Evolutionary conservation across 1,140 invertebrate genomes (phyloP).

Genomic region (Leptopilina boulardi): DNA sequence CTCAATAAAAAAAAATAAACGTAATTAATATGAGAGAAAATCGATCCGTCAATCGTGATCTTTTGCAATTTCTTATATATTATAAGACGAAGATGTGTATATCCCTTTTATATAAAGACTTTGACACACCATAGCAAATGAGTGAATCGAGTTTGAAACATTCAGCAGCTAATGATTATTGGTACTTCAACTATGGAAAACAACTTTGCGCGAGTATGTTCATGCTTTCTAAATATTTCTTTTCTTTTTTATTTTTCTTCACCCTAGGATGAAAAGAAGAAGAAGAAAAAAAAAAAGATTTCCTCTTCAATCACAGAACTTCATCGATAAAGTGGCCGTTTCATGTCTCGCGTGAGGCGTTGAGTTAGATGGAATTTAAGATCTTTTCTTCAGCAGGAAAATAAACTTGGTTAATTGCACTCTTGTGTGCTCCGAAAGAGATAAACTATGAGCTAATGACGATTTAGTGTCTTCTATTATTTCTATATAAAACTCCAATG

Average conservation of each 20-base stretch:
- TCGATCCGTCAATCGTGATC: constrained; percentile 41
- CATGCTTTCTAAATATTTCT: constrained; percentile 13
- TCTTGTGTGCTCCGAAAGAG: background rate
- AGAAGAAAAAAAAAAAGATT: background rate
- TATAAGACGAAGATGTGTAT: constrained; percentile 16
- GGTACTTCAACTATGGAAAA: background rate
- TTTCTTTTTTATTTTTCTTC: background rate
- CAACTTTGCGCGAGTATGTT: background rate
- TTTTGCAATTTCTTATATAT: constrained; percentile 44
- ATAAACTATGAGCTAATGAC: constrained; percentile 6
- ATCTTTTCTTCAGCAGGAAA: background rate
- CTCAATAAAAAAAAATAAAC: too few species aligned
- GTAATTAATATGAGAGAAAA: constrained; percentile 13
- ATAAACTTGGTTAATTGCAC: constrained; percentile 27
- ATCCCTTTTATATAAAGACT: constrained; percentile 15
- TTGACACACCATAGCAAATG: constrained; percentile 21
- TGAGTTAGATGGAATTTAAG: constrained; percentile 16
- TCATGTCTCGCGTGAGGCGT: constrained; percentile 21
- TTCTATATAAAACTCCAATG: background rate
- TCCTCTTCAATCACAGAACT: constrained; percentile 16
- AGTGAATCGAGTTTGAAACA: constrained; percentile 1
- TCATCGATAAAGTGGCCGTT: constrained; percentile 29
- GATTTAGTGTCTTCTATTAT: constrained; percentile 8
- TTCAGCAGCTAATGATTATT: constrained; percentile 30
- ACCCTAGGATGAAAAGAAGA: background rate